Percentiles rank a stretch among this genome's conserved stretches.
phyloP scores from a whole-genome alignment of 2,888 invertebrate genomes.

The Pammene aurita region DNA sequence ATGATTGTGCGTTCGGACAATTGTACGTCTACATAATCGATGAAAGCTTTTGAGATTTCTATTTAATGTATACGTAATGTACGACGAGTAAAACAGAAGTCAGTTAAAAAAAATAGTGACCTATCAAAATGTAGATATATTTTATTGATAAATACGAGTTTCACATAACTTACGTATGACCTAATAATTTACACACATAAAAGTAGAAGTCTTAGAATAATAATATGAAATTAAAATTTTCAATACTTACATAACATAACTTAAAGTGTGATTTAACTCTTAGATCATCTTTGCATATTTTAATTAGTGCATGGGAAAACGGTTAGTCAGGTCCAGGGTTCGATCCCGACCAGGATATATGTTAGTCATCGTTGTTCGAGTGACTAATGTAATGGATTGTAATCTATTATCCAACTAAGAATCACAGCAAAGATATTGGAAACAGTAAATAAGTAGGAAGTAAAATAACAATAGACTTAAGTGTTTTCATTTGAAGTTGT shows the following conservation, averaged over 20 bases:
- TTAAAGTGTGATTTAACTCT: conserved; percentile 38
- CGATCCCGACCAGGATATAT: conserved; percentile 55
- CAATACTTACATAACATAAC: neutral
- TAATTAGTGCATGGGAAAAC: conserved; percentile 48
- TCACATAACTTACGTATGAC: no score
- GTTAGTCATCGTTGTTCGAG: conserved; percentile 56
- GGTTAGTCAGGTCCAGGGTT: conserved; percentile 50
- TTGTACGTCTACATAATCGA: conserved; percentile 40
- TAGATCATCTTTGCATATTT: conserved; percentile 50
- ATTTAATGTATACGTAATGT: conserved; percentile 30
- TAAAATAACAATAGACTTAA: neutral
- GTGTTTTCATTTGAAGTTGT: neutral
- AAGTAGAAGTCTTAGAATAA: neutral
- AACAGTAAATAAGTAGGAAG: conserved; percentile 3
- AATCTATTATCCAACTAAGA: conserved; percentile 26
- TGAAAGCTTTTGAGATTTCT: conserved; percentile 40
- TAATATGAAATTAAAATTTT: conserved; percentile 12
- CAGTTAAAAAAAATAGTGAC: neutral
- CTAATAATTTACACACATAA: neutral
- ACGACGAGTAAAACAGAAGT: conserved; percentile 7
- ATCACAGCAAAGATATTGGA: conserved; percentile 14
- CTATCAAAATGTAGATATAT: no score
- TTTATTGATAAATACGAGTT: no score
- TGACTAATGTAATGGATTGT: conserved; percentile 53
- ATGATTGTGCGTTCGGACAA: conserved; percentile 59